Evolutionary conservation across 2,113 vertebrate species (phyloP).

Genomic region (Pyrgilauda ruficollis): DNA sequence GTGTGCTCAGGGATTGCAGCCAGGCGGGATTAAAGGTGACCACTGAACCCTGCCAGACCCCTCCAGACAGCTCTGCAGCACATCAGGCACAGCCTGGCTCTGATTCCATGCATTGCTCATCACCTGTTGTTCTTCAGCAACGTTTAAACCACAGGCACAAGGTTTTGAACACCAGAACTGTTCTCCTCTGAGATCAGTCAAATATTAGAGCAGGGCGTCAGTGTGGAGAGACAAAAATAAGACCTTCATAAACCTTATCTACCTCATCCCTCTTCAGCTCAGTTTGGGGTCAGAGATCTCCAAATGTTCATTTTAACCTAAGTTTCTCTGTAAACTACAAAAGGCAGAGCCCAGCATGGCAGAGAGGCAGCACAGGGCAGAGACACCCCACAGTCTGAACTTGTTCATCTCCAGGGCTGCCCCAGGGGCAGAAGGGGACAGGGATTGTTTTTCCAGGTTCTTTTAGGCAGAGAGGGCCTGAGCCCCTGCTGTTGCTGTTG

Average conservation of each 20-base stretch:
- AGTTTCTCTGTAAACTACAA: not conserved
- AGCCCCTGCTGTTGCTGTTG: not conserved
- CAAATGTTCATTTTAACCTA: not conserved
- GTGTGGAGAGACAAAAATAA: not conserved
- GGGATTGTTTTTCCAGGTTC: not conserved
- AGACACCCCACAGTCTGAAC: too few relatives aligned
- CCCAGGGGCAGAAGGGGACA: not conserved
- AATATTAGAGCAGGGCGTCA: not conserved
- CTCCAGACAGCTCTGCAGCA: not conserved
- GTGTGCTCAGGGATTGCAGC: fast-evolving
- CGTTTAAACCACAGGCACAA: not conserved
- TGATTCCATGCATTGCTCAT: not conserved
- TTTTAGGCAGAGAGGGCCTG: not conserved
- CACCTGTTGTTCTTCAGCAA: not conserved
- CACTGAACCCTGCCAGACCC: not conserved
- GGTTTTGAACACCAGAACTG: not conserved
- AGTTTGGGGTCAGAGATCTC: not conserved
- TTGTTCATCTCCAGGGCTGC: not conserved
- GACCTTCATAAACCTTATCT: not conserved
- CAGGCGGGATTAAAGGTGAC: not conserved
- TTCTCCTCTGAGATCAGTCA: not conserved
- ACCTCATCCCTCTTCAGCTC: not conserved
- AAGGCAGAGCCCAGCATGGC: not conserved
- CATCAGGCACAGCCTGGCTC: not conserved
- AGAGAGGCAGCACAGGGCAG: not conserved